Conservation (phyloP, 35 echinoderm and acorn worm species). For the Lytechinus pictus region DNA sequence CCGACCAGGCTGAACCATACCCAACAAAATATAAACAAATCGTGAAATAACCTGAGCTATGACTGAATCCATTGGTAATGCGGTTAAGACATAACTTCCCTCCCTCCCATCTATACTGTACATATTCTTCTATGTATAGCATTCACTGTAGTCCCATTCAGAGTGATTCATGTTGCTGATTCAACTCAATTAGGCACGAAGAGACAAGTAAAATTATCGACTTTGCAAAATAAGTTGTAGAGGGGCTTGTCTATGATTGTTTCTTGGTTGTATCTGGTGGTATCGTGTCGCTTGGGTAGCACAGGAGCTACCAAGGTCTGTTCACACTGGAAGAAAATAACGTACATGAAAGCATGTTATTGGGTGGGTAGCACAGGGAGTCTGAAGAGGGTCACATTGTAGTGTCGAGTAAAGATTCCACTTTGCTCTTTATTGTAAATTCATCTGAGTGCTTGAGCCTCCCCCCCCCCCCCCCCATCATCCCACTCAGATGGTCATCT, state of each 20-base stretch:
- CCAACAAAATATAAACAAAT: neutral
- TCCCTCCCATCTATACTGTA: neutral
- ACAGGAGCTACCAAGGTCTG: neutral
- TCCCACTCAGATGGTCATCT: too few relatives aligned
- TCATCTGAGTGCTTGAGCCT: too few relatives aligned
- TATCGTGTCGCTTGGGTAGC: neutral
- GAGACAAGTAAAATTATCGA: neutral
- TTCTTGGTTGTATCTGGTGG: neutral
- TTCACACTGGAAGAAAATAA: neutral
- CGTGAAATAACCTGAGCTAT: neutral
- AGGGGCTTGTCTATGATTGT: neutral
- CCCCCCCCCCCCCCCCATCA: too few relatives aligned
- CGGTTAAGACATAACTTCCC: neutral
- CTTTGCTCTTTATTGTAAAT: neutral
- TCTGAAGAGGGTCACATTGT: too few relatives aligned
- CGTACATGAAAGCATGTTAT: neutral
- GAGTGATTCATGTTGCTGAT: neutral
- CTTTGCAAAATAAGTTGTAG: neutral
- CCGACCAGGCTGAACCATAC: neutral
- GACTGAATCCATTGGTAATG: neutral
- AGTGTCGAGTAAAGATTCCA: neutral
- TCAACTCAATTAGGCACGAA: neutral
- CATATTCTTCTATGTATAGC: neutral
- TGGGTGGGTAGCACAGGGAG: neutral
- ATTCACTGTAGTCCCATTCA: neutral